Conservation (phyloP, 2,888 invertebrate genomes). For the Altica lythri region DNA sequence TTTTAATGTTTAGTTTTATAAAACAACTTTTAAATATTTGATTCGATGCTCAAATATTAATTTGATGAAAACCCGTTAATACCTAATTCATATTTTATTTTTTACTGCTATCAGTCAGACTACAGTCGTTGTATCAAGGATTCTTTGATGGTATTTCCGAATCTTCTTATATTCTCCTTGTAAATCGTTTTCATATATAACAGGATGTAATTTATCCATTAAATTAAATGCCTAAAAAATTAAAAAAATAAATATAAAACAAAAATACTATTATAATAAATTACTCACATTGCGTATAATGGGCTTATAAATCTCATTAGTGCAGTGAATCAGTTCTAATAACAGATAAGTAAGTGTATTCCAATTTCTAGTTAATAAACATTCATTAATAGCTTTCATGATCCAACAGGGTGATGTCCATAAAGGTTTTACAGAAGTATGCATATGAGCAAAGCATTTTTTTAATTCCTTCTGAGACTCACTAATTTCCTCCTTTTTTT, state of each 20-base stretch:
- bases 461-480: slow-evolving; percentile 17
- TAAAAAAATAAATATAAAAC: slow-evolving; percentile 1
- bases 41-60: neutral
- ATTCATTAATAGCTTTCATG: slow-evolving; percentile 35
- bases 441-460: slow-evolving; percentile 21
- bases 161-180: slow-evolving; percentile 27
- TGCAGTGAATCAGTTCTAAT: slow-evolving; percentile 31
- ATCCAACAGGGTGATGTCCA: slow-evolving; percentile 34
- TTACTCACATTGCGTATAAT: slow-evolving; percentile 31
- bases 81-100: neutral
- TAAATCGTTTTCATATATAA: slow-evolving; percentile 30
- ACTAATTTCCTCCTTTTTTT: neutral
- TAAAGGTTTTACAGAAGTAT: slow-evolving; percentile 5
- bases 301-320: slow-evolving; percentile 20
- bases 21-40: neutral
- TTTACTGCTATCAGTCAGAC: neutral
- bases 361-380: slow-evolving; percentile 38
- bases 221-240: slow-evolving; percentile 36
- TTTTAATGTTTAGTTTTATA: neutral
- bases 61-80: too few species aligned
- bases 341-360: slow-evolving; percentile 36
- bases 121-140: slow-evolving; percentile 6
- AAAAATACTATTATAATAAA: neutral
- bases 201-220: slow-evolving; percentile 34
- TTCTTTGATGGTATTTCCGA: slow-evolving; percentile 1